A percentile compares a stretch with the other conserved stretches of the same genome.
These are phyloP conservation scores for Limnephilus rhombicus DNA, from an alignment of 2,888 invertebrate species.

Conservation along the genomic window DNA sequence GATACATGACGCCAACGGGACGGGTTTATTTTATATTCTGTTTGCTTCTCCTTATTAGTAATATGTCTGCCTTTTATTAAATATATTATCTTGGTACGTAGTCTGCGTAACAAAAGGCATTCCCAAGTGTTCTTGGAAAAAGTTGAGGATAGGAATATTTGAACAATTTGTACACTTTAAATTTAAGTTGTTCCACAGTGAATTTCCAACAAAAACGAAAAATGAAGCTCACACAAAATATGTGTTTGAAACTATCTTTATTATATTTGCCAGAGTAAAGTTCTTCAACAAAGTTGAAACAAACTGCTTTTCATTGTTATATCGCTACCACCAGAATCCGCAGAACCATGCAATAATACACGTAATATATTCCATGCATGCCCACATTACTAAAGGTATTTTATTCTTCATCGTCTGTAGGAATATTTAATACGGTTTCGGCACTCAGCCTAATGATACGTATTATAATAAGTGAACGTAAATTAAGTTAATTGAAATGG, in stretches of 20 bases:
- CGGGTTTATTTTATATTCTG: no score
- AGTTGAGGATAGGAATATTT: no score
- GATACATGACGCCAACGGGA: no score
- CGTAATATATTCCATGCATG: neutral
- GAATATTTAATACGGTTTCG: neutral
- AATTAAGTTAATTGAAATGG: conserved; percentile 6
- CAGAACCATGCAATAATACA: neutral
- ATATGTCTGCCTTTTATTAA: no score
- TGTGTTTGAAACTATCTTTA: neutral
- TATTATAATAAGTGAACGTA: conserved; percentile 20
- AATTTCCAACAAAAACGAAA: neutral
- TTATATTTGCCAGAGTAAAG: neutral
- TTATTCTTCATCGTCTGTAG: neutral
- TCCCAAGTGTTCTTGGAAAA: no score
- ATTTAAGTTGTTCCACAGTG: neutral
- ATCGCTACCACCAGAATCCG: neutral
- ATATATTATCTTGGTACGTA: no score
- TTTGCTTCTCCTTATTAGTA: no score
- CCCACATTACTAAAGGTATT: neutral
- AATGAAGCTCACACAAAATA: neutral
- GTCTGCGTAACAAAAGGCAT: no score
- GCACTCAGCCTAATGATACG: conserved; percentile 11
- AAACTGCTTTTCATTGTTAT: neutral
- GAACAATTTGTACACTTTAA: no score
- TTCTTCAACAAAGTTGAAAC: neutral